Conservation (phyloP, 1,140 invertebrate genomes). For the Leptestheria dahalacensis region DNA sequence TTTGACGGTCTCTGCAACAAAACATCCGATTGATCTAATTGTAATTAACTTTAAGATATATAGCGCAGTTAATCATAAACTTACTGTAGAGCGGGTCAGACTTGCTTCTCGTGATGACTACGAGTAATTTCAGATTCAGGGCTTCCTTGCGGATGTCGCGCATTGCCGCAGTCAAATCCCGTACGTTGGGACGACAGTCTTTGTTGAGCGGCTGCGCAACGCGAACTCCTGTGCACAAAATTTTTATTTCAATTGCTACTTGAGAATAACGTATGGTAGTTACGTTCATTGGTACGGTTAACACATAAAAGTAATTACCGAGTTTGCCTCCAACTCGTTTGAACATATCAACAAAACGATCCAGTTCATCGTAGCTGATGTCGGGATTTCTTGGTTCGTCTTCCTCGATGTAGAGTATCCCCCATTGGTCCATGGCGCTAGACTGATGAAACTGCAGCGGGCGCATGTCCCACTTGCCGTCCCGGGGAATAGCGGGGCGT, state of each 20-base stretch:
- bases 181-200: neutral
- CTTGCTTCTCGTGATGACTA: neutral
- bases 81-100: neutral
- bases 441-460: constrained; percentile 40
- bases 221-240: too few relatives aligned
- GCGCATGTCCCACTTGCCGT: constrained; percentile 45
- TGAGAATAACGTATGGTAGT: too few relatives aligned
- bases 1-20: constrained; percentile 40
- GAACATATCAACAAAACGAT: neutral
- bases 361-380: neutral
- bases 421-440: constrained; percentile 24
- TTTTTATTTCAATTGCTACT: too few relatives aligned
- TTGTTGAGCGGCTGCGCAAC: too few relatives aligned
- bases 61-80: too few relatives aligned
- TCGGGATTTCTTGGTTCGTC: too few relatives aligned
- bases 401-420: constrained; percentile 18
- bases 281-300: too few relatives aligned
- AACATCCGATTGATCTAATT: too few relatives aligned
- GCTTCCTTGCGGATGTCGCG: neutral
- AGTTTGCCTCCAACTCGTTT: constrained; percentile 24
- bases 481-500: constrained; percentile 29
- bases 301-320: constrained; percentile 41
- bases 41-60: too few relatives aligned
- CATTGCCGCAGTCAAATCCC: neutral
- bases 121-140: neutral